A percentile compares a stretch with the other conserved stretches of the same genome.
Evolutionary conservation across 2,888 invertebrate genomes (phyloP).

Genomic region (Toxonevra muliebris): DNA sequence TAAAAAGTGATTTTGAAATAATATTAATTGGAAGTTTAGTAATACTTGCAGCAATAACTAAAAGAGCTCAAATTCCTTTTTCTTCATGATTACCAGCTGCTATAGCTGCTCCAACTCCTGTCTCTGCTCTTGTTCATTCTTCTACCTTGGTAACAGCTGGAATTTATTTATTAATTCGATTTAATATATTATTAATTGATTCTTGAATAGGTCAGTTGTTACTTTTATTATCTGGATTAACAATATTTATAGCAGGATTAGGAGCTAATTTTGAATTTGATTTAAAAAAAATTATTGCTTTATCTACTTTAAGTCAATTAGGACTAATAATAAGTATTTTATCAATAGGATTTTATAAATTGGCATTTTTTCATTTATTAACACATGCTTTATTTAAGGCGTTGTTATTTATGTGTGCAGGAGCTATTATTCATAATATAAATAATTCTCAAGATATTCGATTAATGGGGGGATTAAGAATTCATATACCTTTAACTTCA

Average conservation of each 20-base stretch:
- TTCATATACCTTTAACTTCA: constrained; percentile 67
- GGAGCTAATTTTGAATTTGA: constrained; percentile 74
- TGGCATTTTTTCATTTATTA: constrained; percentile 78
- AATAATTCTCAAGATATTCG: constrained; percentile 74
- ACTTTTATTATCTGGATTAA: constrained; percentile 69
- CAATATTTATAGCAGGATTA: constrained; percentile 71
- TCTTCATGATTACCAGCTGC: constrained; percentile 79
- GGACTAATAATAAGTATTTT: constrained; percentile 77
- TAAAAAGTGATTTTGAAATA: constrained; percentile 65
- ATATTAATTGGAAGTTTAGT: constrained; percentile 65
- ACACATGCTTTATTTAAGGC: constrained; percentile 81
- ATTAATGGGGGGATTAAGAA: constrained; percentile 67
- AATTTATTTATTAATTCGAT: constrained; percentile 75
- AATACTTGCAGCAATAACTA: constrained; percentile 73
- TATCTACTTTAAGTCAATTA: constrained; percentile 79
- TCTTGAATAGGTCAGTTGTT: constrained; percentile 66
- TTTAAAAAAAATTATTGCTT: constrained; percentile 82
- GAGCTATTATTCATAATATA: constrained; percentile 74
- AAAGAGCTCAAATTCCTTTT: constrained; percentile 85
- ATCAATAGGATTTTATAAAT: constrained; percentile 67
- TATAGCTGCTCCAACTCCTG: constrained; percentile 79
- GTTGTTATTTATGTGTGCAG: constrained; percentile 77
- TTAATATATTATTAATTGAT: constrained; percentile 67
- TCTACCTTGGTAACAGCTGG: constrained; percentile 79
- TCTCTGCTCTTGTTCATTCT: constrained; percentile 81